Conservation (phyloP, 2,113 vertebrate species). For the Hystrix brachyura region DNA sequence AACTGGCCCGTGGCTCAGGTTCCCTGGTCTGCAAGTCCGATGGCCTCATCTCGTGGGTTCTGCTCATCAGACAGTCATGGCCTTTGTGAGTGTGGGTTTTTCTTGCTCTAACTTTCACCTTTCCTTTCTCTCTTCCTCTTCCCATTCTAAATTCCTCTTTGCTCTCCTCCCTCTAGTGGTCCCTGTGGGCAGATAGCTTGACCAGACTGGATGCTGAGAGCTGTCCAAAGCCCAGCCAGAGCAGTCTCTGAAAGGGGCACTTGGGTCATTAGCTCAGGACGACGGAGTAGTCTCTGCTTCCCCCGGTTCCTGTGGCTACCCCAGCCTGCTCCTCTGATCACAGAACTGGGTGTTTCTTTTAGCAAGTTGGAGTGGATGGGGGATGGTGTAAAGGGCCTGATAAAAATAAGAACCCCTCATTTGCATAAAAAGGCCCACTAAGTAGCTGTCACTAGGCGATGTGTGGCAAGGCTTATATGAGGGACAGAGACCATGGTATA, state of each 20-base stretch:
- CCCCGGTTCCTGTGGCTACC: neutral
- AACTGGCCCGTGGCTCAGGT: neutral
- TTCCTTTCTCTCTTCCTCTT: neutral
- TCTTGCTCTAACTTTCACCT: neutral
- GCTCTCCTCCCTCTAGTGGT: neutral
- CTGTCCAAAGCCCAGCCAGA: neutral
- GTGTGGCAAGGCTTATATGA: neutral
- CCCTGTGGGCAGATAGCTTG: conserved; percentile 23
- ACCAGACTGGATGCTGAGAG: conserved; percentile 10
- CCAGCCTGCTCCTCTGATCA: neutral
- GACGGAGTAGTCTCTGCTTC: neutral
- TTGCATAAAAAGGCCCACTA: neutral
- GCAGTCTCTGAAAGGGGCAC: neutral
- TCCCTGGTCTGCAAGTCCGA: neutral
- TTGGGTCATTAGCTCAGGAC: neutral
- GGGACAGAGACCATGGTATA: neutral
- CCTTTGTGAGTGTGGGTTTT: neutral
- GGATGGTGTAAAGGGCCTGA: neutral
- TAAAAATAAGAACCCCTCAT: neutral
- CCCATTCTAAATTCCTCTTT: neutral
- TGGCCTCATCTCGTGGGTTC: neutral
- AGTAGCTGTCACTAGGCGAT: neutral
- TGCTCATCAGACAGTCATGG: neutral
- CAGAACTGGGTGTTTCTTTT: neutral
- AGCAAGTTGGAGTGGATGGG: neutral